phyloP scores from a whole-genome alignment of 92 coral and sea anemone genomes.

The Phenganax stokvisi region DNA sequence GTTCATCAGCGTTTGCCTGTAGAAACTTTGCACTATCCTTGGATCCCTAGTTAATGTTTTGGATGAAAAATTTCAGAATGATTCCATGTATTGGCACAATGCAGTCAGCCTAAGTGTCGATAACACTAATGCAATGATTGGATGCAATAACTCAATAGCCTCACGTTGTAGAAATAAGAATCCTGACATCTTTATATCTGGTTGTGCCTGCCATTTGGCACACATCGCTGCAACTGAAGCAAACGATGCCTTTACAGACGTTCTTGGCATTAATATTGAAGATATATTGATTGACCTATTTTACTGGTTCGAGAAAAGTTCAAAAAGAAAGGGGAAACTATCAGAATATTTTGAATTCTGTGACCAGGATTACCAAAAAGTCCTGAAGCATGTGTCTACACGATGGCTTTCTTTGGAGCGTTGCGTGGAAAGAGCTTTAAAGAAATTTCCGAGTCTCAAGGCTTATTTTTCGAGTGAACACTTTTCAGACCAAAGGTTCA shows the following conservation, averaged over 20 bases:
- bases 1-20: too few relatives aligned
- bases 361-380: conserved; percentile 41
- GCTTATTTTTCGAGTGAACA: conserved; percentile 38
- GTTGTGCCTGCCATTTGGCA: conserved; percentile 49
- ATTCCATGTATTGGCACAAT: conserved; percentile 42
- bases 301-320: conserved; percentile 52
- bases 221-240: conserved; percentile 47
- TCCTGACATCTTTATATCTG: conserved; percentile 31
- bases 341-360: conserved; percentile 43
- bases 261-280: conserved; percentile 41
- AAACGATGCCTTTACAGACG: conserved; percentile 39
- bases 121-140: conserved; percentile 50
- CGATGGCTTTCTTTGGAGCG: conserved; percentile 47
- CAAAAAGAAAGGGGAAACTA: conserved; percentile 43
- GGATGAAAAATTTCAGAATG: conserved; percentile 43
- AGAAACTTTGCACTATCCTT: too few relatives aligned
- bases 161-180: conserved; percentile 40
- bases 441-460: conserved; percentile 46
- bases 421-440: conserved; percentile 42
- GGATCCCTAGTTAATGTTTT: not conserved
- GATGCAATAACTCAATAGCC: conserved; percentile 45
- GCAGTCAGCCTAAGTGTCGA: conserved; percentile 47
- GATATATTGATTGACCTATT: conserved; percentile 40
- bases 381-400: conserved; percentile 43
- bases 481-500: conserved; percentile 42